phyloP scores from a whole-genome alignment of 2,888 invertebrate genomes.

The Protodeltote pygarga region DNA sequence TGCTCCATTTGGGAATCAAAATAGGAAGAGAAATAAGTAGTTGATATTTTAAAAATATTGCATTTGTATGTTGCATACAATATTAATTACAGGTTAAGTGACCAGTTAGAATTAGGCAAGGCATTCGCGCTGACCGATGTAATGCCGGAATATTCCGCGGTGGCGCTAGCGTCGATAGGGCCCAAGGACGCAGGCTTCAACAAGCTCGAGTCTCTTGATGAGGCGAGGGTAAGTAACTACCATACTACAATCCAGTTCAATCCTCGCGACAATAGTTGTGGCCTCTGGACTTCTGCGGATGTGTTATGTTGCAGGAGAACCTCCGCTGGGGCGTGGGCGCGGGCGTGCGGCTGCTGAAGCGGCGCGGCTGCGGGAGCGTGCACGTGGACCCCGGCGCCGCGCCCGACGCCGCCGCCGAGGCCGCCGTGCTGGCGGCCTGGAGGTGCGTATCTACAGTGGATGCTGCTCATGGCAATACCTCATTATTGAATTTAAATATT shows the following conservation, averaged over 20 bases:
- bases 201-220: slow-evolving; percentile 68
- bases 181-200: slow-evolving; percentile 64
- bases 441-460: slow-evolving; percentile 59
- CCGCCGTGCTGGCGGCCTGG: slow-evolving; percentile 87
- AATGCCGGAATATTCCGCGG: slow-evolving; percentile 60
- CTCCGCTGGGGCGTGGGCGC: slow-evolving; percentile 73
- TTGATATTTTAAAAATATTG: no score
- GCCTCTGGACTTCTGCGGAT: neutral
- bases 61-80: neutral
- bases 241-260: neutral
- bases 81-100: slow-evolving; percentile 56
- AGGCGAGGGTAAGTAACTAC: slow-evolving; percentile 57
- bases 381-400: slow-evolving; percentile 86
- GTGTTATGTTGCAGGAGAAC: slow-evolving; percentile 65
- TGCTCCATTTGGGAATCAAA: no score
- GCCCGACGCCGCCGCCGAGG: slow-evolving; percentile 90
- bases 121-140: slow-evolving; percentile 71
- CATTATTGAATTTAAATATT: no score
- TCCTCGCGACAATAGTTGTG: neutral
- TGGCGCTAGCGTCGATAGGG: slow-evolving; percentile 70
- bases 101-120: slow-evolving; percentile 65
- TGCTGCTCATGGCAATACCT: no score
- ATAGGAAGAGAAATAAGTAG: no score
- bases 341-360: slow-evolving; percentile 60
- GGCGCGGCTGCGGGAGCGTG: slow-evolving; percentile 57